Evolutionary conservation across 2,888 invertebrate species (phyloP).

Genomic region (Parasteatoda lunata): DNA sequence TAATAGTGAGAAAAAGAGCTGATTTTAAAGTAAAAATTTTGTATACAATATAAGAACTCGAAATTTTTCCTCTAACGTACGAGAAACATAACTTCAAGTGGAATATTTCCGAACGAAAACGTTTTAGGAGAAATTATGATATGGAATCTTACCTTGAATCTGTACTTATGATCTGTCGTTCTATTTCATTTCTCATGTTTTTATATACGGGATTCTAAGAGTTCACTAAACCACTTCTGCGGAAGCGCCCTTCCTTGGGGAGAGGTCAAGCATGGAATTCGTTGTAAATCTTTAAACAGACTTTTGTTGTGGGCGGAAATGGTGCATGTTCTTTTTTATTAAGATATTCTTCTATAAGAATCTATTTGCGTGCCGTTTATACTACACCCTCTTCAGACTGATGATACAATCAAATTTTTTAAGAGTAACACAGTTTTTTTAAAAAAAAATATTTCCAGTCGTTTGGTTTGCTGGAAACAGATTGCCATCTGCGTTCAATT

Average conservation of each 20-base stretch:
- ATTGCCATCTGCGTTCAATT: too few relatives aligned
- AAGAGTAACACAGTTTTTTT: too few relatives aligned
- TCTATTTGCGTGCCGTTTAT: too few relatives aligned
- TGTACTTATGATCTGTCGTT: too few relatives aligned
- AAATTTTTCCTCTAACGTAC: background rate
- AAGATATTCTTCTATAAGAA: background rate
- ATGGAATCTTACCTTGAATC: constrained; percentile 15
- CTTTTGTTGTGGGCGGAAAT: constrained; percentile 40
- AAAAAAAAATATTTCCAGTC: too few relatives aligned
- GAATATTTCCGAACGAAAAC: background rate
- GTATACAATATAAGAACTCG: too few relatives aligned
- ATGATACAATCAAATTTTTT: too few relatives aligned
- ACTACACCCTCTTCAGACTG: too few relatives aligned
- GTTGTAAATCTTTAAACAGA: constrained; percentile 22
- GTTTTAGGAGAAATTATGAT: constrained; percentile 14
- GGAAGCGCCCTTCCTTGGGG: constrained; percentile 10
- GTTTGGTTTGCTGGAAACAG: too few relatives aligned
- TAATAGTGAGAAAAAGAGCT: too few relatives aligned
- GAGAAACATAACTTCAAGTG: background rate
- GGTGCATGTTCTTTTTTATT: constrained; percentile 15
- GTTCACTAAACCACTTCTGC: constrained; percentile 51
- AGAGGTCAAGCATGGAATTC: constrained; percentile 62
- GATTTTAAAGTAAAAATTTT: too few relatives aligned
- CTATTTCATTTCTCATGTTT: too few relatives aligned
- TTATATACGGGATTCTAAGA: constrained; percentile 6